Base-by-base conservation (phyloP, 2,113 vertebrate species). In the Tenebrosternarchus preto region DNA sequence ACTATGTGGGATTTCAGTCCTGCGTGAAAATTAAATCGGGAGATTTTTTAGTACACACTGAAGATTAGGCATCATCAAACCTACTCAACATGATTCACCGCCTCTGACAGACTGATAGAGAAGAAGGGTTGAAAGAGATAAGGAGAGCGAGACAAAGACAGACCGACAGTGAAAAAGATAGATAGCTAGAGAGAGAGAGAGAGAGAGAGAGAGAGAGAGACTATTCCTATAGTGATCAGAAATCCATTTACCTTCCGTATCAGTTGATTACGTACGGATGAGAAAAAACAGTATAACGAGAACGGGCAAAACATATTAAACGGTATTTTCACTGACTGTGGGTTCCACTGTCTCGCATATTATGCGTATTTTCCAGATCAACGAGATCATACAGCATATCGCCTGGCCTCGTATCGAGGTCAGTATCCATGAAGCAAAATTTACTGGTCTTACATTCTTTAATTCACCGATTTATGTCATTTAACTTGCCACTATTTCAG, bases 351-450 rank as follows among this genome's bases (percentile, higher is more conserved):
- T 39, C 64, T 39, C 64, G 31, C 15, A 3, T 20, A 33, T 66
- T 66, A 66, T 31, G 63, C 63, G 43, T 50, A 50, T 50, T 50
- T 50, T 50, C 43, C 43, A 66, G 5, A 66, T 66, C 27, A 16
- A 9, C 63, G 27, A 31, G 27, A 66, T 66, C 63, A 33, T 19
- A 39, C 1, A 68, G 33, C 20, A n/a, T n/a, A 68, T 39, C 64
- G 64, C 1, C 31, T 39, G 64, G 64, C 64, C 64, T 68, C 33
- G 64, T 68, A 39, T 68, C 33, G 64, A 68, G 64, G 64, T 68
- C 64, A 36, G 1, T 36, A 39, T 36, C 8, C 64, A 68, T 39
- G 64, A 68, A 68, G 64, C 31, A 68, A 11, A n/a, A 22, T 39
- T 39, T 50, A 15, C 12, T 50, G 11, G 9, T 50, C 43, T 33